Evolutionary conservation across 2,888 invertebrate genomes (phyloP), one percentile per base, ranked within the genome.

Genomic region (Iselma pallidipennis): DNA sequence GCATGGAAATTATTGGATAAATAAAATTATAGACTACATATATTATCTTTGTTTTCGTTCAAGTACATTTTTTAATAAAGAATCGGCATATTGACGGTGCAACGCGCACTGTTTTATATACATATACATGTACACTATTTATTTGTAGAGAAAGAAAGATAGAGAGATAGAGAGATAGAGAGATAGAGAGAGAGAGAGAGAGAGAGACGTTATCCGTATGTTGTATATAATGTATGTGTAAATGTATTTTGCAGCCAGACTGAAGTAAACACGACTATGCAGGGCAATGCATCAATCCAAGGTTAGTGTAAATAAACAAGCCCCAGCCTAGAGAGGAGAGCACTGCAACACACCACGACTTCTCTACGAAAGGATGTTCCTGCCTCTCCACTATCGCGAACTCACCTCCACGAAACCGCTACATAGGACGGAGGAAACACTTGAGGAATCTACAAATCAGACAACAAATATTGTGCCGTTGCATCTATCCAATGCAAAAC

Each of bases 251-350:
- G 76, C 75, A 76, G 77, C 75, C 77, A 76, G 77, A 77, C 76
- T 75, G 75, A 75, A 76, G 78, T 78, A 77, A 78, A 78, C 77
- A 78, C 75, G 74, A 67, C 68, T 73, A 78, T 76, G 74, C 77
- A 77, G 80, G 78, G 79, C 80, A 80, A 79, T 79, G 80, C 79
- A 80, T 80, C 77, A 78, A 74, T 78, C 76, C 80, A 80, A 80
- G 80, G 79, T 78, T 78, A 78, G 63, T 65, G 71, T 67, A 65
- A 67, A 71, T 68, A 66, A 64, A 64, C 64, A 68, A 57, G 65
- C 63, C 67, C 65, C 64, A 71, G 45, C 21, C 21, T 25, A 45
- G 16, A 45, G 21, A 19, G 45, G 21, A 19, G 45, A 19, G 21
- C 45, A 7, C 7, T n/a, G n/a, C 37, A 45, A 45, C 45, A 45